These are phyloP conservation scores for Bugula neritina DNA, from an alignment of 2,888 invertebrate genomes.

Conservation along the genomic window DNA sequence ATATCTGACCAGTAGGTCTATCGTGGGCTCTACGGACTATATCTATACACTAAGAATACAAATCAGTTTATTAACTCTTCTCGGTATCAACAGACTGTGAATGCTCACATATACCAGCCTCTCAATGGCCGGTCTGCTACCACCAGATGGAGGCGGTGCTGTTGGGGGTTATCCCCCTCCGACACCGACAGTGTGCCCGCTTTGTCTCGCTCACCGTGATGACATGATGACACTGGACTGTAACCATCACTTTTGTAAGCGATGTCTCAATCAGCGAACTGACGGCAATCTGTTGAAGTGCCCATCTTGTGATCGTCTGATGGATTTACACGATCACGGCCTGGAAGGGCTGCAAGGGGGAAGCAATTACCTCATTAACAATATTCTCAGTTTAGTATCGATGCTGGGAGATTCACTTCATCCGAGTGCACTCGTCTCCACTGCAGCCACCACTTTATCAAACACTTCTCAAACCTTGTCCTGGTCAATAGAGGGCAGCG, in stretches of 20 bases:
- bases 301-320: conserved; percentile 45
- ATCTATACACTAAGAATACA: too few relatives aligned
- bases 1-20: too few relatives aligned
- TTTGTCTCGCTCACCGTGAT: conserved; percentile 45
- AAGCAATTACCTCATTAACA: conserved; percentile 46
- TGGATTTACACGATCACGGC: conserved; percentile 39
- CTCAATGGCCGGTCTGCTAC: conserved; percentile 2
- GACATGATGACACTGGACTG: conserved; percentile 52
- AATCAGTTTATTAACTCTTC: too few relatives aligned
- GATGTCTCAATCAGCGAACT: conserved; percentile 41
- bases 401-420: conserved; percentile 37
- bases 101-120: not conserved
- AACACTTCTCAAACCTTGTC: not conserved
- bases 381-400: conserved; percentile 48
- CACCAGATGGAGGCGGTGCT: conserved; percentile 1
- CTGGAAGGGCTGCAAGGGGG: conserved; percentile 46
- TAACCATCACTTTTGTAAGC: conserved; percentile 50
- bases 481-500: not conserved
- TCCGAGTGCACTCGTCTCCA: not conserved
- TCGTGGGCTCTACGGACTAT: too few relatives aligned
- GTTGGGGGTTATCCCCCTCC: not conserved
- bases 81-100: not conserved
- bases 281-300: conserved; percentile 39
- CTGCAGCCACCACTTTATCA: not conserved
- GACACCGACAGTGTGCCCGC: conserved; percentile 35